These are phyloP conservation scores for Thera britannica DNA, from an alignment of 2,888 invertebrate species.

Conservation along the genomic window DNA sequence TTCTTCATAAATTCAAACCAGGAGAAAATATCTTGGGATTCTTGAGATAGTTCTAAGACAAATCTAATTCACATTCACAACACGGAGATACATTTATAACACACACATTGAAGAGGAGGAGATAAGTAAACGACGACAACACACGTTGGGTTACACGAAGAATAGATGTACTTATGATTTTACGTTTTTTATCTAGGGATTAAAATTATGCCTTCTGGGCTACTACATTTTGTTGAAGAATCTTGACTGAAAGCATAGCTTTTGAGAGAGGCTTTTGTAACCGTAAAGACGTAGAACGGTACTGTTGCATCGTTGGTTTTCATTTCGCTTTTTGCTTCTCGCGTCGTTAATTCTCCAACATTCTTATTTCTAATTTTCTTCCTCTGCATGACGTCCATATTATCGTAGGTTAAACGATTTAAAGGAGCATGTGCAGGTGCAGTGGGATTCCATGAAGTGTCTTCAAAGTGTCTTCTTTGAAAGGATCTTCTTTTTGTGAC, in stretches of 20 bases:
- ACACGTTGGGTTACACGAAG: slow-evolving; percentile 4
- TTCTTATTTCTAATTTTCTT: background rate
- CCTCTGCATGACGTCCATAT: background rate
- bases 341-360: background rate
- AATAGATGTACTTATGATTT: background rate
- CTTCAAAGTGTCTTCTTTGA: background rate
- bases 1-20: background rate
- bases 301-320: too few species aligned
- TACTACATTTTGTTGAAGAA: background rate
- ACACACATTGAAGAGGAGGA: background rate
- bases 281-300: too few species aligned
- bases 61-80: background rate
- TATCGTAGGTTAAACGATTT: background rate
- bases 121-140: background rate
- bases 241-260: background rate
- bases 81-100: background rate
- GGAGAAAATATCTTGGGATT: background rate
- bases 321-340: background rate
- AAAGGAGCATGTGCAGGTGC: background rate
- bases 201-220: background rate
- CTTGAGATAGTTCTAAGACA: background rate
- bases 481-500: background rate
- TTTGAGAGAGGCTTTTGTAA: background rate
- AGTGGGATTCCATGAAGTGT: background rate
- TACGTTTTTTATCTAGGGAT: background rate